Conservation (phyloP, 2,888 invertebrate species). For the Apamea anceps region DNA sequence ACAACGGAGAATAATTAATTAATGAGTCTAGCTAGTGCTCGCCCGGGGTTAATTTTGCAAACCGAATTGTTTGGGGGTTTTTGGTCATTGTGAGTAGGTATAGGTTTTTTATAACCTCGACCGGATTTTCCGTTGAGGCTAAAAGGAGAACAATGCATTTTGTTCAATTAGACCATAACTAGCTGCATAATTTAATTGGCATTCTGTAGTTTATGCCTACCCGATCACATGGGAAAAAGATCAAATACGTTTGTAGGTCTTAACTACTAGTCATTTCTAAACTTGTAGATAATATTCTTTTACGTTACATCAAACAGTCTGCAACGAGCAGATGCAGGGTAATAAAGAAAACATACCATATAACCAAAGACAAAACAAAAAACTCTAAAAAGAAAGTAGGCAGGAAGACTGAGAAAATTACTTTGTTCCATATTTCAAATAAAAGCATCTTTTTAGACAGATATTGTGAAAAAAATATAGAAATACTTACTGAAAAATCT, state of each 20-base stretch:
- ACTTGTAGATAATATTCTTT: background rate
- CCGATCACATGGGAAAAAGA: background rate
- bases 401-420: background rate
- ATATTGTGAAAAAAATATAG: background rate
- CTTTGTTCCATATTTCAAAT: background rate
- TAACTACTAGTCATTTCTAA: background rate
- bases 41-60: background rate
- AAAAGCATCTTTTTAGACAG: background rate
- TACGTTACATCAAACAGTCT: too few relatives aligned
- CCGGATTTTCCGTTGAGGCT: background rate
- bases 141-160: background rate
- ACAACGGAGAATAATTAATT: conserved; percentile 29
- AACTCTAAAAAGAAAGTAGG: background rate
- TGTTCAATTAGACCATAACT: background rate
- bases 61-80: background rate
- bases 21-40: background rate
- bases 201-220: background rate
- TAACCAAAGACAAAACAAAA: background rate
- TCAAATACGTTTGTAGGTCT: background rate
- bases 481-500: background rate
- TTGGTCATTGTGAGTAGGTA: background rate
- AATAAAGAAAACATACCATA: background rate
- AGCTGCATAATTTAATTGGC: background rate
- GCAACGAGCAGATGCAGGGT: background rate
- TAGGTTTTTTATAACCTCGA: background rate